These are phyloP conservation scores for Rhodophaea formosa DNA, from an alignment of 2,888 invertebrate species.

Conservation along the genomic window DNA sequence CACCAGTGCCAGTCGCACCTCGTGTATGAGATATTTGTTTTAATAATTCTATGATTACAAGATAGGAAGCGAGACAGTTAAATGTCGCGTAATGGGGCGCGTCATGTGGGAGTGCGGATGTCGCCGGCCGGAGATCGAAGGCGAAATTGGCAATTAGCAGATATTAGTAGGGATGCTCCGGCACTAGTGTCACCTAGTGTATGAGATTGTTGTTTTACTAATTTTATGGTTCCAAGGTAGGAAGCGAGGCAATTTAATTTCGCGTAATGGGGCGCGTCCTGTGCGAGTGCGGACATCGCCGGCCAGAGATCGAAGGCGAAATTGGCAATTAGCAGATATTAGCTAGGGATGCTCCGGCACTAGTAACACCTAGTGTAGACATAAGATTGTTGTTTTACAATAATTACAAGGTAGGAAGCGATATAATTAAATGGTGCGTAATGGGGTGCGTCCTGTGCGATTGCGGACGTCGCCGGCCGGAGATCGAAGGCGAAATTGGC, in stretches of 20 bases:
- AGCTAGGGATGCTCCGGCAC: slow-evolving; percentile 19
- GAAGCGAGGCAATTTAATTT: slow-evolving; percentile 13
- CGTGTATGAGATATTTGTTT: too few relatives aligned
- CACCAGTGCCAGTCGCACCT: too few relatives aligned
- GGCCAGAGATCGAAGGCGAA: slow-evolving; percentile 70
- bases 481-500: slow-evolving; percentile 72
- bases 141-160: slow-evolving; percentile 70
- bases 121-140: slow-evolving; percentile 66
- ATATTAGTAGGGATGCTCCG: slow-evolving; percentile 45
- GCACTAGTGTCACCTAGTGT: too few relatives aligned
- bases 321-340: slow-evolving; percentile 72
- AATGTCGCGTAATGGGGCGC: slow-evolving; percentile 10
- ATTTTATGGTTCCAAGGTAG: slow-evolving; percentile 6
- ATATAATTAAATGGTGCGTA: slow-evolving; percentile 13
- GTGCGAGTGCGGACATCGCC: slow-evolving; percentile 30
- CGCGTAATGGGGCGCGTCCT: slow-evolving; percentile 16
- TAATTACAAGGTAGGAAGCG: slow-evolving; percentile 9
- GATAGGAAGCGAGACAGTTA: slow-evolving; percentile 16
- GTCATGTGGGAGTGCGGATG: slow-evolving; percentile 27
- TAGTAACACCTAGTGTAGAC: too few relatives aligned
- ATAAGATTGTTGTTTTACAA: neutral
- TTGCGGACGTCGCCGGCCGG: slow-evolving; percentile 49
- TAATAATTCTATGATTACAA: too few relatives aligned
- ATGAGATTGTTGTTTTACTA: too few relatives aligned
- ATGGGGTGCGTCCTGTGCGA: slow-evolving; percentile 7